These are phyloP conservation scores for Drosophila dunni DNA, from an alignment of 1,140 invertebrate species.

Conservation along the genomic window DNA sequence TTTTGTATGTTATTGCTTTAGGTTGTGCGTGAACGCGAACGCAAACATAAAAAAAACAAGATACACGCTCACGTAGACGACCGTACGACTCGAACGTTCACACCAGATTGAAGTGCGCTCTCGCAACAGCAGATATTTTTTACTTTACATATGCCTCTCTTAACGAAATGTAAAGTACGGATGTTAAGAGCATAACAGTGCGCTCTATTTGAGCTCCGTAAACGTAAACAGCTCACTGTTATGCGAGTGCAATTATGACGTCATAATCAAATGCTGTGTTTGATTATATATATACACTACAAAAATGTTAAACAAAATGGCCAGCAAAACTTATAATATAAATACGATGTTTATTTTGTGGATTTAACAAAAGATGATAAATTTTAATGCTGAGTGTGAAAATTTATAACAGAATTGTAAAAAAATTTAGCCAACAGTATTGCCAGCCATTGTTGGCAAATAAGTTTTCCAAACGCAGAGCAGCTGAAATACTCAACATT, in stretches of 20 bases:
- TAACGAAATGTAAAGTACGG: background rate
- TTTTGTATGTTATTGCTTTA: conserved; percentile 15
- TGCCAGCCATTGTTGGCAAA: no score
- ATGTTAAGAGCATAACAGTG: conserved; percentile 4
- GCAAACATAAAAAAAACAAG: conserved; percentile 5
- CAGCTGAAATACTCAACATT: no score
- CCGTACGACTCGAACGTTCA: background rate
- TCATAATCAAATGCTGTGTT: background rate
- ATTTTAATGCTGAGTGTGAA: no score
- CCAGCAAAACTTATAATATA: no score
- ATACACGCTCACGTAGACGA: background rate
- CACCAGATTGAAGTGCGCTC: background rate
- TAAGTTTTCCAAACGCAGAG: no score
- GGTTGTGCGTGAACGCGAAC: conserved; percentile 8
- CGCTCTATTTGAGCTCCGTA: conserved; percentile 1
- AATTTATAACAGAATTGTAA: no score
- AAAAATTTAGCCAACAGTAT: no score
- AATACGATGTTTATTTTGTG: no score
- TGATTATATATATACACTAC: no score
- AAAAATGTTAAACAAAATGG: no score
- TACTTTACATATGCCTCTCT: background rate
- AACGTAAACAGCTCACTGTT: background rate
- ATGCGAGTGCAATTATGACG: background rate
- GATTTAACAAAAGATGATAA: no score
- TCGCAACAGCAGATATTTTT: background rate